phyloP scores from a whole-genome alignment of 2,797 vertebrate species.

The Psittacula echo region DNA sequence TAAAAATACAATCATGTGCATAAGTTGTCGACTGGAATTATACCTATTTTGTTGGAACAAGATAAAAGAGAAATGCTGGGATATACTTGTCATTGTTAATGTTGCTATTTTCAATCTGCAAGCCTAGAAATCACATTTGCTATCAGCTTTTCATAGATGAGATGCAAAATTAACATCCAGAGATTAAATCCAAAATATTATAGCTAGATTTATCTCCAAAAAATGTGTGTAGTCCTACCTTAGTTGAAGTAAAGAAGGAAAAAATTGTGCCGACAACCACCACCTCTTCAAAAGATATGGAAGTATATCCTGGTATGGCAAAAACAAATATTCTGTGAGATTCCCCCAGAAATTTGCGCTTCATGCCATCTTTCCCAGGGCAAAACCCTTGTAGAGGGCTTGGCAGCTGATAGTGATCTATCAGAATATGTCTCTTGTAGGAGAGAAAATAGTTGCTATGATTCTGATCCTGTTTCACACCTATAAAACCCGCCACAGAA shows the following conservation, averaged over 20 bases:
- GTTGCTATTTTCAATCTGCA: not conserved
- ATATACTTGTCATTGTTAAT: not conserved
- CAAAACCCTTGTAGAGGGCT: not conserved
- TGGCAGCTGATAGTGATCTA: not conserved
- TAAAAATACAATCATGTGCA: not conserved
- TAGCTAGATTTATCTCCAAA: not conserved
- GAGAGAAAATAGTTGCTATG: not conserved
- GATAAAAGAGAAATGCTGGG: not conserved
- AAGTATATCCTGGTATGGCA: not conserved
- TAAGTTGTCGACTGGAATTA: not conserved
- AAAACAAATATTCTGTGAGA: not conserved
- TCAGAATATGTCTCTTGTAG: not conserved
- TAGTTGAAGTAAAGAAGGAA: not conserved
- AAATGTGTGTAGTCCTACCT: not conserved
- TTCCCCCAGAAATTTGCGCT: not conserved
- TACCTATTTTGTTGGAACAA: not conserved
- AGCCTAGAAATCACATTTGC: not conserved
- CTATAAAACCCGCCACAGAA: not conserved
- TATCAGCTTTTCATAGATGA: not conserved
- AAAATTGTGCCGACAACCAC: not conserved
- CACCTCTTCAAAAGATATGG: not conserved
- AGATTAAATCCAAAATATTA: not conserved
- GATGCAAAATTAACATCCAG: not conserved
- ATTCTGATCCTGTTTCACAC: not conserved
- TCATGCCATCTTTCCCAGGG: not conserved